Base-by-base conservation (phyloP, 64 coral and sea anemone genomes). In the Hydrozoanthus tunicans region DNA sequence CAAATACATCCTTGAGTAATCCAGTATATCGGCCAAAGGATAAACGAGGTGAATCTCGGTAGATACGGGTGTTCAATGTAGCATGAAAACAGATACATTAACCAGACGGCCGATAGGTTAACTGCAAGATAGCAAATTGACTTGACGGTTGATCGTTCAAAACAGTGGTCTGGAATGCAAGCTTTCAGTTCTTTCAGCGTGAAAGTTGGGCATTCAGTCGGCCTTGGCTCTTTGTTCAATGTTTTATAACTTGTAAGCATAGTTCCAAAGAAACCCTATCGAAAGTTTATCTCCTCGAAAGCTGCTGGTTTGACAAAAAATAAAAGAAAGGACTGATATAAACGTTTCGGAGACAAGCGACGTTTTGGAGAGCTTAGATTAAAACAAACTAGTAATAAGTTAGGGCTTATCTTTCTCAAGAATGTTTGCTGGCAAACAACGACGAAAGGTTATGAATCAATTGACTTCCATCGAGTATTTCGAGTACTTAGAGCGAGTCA, bases 11-110 rank as follows among this genome's bases (percentile, higher is more conserved):
- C 93, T 94, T 94, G 93, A 32, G 52, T 77, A 11, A 94, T 69
- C 93, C 93, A 94, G 8, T 94, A 94, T 0, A 90, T 14, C 26
- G 88, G 88, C 93, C 93, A 94, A 3, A 94, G 70, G 65, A 94
- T 20, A 62, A 77, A 83, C 1, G 78, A 25, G 13, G 86, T 79
- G 27, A 74, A 70, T 53, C 23, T 20, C 5, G 93, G 88, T 59
- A 94, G 54, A 52, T 90, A 79, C 5, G 72, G 93, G 61, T 94
- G 93, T 10, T 70, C 63, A 64, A 94, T 90, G 51, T 94, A 84
- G 56, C 88, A 64, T 26, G 93, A 70, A 10, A 81, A 52, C 25
- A 59, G 58, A 67, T 66, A 91, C 25, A 94, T 14, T 9, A 77
- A 23, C 93, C 79, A 90, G 6, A 71, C 79, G 12, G 90, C 68